phyloP scores from a whole-genome alignment of 1,140 invertebrate genomes.

The Penaeus chinensis region DNA sequence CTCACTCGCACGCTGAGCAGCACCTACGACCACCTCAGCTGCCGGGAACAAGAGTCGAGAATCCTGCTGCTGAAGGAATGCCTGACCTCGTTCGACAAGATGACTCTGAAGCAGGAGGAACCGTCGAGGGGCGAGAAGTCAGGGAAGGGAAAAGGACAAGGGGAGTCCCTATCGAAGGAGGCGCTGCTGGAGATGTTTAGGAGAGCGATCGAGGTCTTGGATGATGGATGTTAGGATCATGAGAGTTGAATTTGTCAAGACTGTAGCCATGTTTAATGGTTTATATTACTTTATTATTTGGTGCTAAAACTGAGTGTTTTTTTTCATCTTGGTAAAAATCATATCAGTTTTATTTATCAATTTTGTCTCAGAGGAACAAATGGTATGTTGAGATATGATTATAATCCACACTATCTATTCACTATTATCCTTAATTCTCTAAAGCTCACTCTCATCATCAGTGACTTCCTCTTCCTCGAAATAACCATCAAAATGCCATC shows the following conservation, averaged over 20 bases:
- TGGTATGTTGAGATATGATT: too few relatives aligned
- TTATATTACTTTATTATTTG: too few relatives aligned
- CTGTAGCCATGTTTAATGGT: too few relatives aligned
- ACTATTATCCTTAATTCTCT: too few relatives aligned
- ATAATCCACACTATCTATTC: too few relatives aligned
- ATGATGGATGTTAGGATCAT: not conserved
- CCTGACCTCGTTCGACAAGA: not conserved
- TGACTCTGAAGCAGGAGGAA: conserved; percentile 1
- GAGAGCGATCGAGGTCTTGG: not conserved
- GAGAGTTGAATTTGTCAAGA: too few relatives aligned
- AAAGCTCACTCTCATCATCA: not conserved
- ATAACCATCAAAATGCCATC: too few relatives aligned
- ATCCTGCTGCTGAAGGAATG: conserved; percentile 6
- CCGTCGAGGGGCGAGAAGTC: not conserved
- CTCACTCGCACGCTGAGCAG: not conserved
- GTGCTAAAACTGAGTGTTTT: too few relatives aligned
- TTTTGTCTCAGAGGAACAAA: too few relatives aligned
- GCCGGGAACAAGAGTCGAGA: not conserved
- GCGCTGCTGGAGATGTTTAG: not conserved
- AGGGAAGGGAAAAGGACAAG: not conserved
- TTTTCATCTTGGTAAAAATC: too few relatives aligned
- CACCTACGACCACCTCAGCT: not conserved
- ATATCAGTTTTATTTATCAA: too few relatives aligned
- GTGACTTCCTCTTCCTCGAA: not conserved
- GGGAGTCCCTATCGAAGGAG: not conserved